phyloP scores from a whole-genome alignment of 2,888 invertebrate species.

The Venustoraphidia nigricollis region DNA sequence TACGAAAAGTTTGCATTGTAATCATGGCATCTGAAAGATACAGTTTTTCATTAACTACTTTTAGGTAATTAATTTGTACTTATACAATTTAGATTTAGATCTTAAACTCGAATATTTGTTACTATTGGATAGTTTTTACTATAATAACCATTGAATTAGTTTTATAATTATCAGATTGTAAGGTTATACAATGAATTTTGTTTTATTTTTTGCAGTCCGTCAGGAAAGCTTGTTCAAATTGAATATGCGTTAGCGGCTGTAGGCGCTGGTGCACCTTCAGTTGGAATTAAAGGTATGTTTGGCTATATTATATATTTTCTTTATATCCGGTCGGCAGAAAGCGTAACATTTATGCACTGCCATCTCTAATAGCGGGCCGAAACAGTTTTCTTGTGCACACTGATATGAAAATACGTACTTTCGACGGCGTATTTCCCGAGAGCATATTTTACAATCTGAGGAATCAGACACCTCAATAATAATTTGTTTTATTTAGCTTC shows the following conservation, averaged over 20 bases:
- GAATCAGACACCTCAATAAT: no score
- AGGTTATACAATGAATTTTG: constrained; percentile 13
- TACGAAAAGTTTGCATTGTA: constrained; percentile 31
- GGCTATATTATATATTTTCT: neutral
- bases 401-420: no score
- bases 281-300: constrained; percentile 82
- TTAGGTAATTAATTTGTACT: constrained; percentile 39
- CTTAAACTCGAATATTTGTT: neutral
- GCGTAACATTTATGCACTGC: no score
- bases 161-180: constrained; percentile 5
- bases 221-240: constrained; percentile 97
- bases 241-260: constrained; percentile 99
- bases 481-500: constrained; percentile 46
- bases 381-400: no score
- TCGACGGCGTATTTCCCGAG: no score
- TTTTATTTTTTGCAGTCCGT: constrained; percentile 57
- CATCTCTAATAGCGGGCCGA: no score
- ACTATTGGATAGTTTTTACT: constrained; percentile 4
- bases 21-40: constrained; percentile 91
- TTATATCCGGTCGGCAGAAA: no score
- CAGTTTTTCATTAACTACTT: constrained; percentile 87
- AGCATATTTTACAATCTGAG: no score
- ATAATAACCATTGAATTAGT: constrained; percentile 1
- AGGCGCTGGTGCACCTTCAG: constrained; percentile 94
- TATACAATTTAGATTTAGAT: constrained; percentile 6